These are phyloP conservation scores for Iselma pallidipennis DNA, from an alignment of 2,888 invertebrate species.

Conservation along the genomic window DNA sequence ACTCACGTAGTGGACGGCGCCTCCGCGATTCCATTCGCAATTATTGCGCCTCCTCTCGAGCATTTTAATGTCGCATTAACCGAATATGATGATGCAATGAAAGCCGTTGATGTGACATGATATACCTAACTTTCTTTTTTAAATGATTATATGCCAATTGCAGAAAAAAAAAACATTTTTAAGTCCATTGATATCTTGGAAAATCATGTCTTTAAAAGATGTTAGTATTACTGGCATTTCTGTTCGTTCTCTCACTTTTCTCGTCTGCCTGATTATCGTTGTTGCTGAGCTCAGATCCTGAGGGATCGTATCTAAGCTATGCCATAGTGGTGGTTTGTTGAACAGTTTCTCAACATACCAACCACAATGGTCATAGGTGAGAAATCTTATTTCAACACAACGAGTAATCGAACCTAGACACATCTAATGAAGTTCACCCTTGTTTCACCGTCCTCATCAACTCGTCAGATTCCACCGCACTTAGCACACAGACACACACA, in stretches of 20 bases:
- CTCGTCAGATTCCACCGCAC: conserved; percentile 21
- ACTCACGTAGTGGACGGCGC: conserved; percentile 40
- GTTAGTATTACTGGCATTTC: too few species aligned
- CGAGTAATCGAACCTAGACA: conserved; percentile 53
- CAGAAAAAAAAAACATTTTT: too few species aligned
- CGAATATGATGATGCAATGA: conserved; percentile 7
- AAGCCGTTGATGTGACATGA: not conserved
- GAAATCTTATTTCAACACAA: conserved; percentile 53
- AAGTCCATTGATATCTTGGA: too few species aligned
- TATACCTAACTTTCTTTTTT: not conserved
- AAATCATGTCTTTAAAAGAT: too few species aligned
- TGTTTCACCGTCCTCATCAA: conserved; percentile 26
- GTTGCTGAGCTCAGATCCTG: conserved; percentile 42
- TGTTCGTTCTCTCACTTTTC: not conserved
- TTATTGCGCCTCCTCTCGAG: conserved; percentile 35
- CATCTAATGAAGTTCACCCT: conserved; percentile 53
- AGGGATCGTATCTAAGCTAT: conserved; percentile 31
- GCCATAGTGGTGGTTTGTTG: conserved; percentile 25
- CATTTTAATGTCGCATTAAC: conserved; percentile 37
- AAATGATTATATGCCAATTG: too few species aligned
- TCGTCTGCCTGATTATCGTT: conserved; percentile 33
- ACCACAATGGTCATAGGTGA: conserved; percentile 49
- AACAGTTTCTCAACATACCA: conserved; percentile 28
- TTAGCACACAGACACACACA: not conserved
- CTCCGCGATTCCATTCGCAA: conserved; percentile 39